Evolutionary conservation across 64 coral and sea anemone species (phyloP).

Genomic region (Pocillopora damicornis): DNA sequence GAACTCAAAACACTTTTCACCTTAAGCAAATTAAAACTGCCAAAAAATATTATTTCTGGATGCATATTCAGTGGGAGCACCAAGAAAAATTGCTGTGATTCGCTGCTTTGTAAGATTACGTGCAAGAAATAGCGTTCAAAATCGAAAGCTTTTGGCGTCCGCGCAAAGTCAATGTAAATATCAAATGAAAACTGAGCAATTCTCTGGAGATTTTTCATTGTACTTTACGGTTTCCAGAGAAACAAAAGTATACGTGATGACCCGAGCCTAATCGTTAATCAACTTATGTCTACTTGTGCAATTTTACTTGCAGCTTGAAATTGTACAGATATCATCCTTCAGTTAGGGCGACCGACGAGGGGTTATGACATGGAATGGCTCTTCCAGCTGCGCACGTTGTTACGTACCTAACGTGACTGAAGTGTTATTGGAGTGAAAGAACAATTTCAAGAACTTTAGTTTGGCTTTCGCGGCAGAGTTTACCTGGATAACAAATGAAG

Average conservation of each 20-base stretch:
- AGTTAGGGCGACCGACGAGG: not conserved
- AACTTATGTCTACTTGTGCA: not conserved
- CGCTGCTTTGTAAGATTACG: not conserved
- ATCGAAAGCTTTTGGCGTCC: not conserved
- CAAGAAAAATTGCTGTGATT: not conserved
- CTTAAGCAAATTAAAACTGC: not conserved
- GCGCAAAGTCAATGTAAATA: not conserved
- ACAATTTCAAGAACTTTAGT: not conserved
- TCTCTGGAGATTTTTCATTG: conserved; percentile 19
- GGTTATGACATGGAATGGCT: not conserved
- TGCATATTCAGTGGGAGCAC: too few species aligned
- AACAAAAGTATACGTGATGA: not conserved
- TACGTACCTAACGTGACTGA: not conserved
- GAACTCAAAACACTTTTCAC: not conserved
- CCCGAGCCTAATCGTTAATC: not conserved
- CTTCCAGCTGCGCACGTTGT: not conserved
- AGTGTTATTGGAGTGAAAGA: not conserved
- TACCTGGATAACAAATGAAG: not conserved
- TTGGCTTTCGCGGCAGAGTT: not conserved
- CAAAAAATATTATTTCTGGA: not conserved
- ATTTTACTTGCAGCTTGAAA: not conserved
- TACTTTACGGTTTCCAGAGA: conserved; percentile 13
- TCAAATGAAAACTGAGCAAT: not conserved
- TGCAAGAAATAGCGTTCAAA: not conserved
- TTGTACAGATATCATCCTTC: not conserved